Conservation (phyloP, 2,888 invertebrate species). For the Lissocephala sabroskyi region DNA sequence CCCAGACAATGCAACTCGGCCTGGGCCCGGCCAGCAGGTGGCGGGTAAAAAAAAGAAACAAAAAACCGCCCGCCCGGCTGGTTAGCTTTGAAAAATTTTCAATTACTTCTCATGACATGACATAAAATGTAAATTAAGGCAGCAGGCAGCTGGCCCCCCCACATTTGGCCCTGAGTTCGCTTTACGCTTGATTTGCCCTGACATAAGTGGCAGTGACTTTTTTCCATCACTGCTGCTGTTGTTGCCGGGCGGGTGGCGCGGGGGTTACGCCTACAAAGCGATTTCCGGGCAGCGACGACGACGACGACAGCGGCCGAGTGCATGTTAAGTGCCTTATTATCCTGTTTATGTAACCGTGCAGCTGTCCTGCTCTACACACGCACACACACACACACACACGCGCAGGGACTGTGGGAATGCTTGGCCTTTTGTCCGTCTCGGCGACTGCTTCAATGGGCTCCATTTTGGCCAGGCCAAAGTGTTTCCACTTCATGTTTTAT, state of each 20-base stretch:
- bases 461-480: conserved; percentile 16
- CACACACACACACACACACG: neutral
- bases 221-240: conserved; percentile 11
- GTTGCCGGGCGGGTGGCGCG: conserved; percentile 9
- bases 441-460: neutral
- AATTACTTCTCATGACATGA: conserved; percentile 60
- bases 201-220: conserved; percentile 49
- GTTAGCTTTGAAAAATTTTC: conserved; percentile 46
- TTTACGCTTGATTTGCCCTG: conserved; percentile 55
- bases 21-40: neutral
- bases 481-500: conserved; percentile 54
- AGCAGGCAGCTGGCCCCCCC: no score
- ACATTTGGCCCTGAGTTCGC: no score
- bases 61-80: no score
- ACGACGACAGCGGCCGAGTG: conserved; percentile 33
- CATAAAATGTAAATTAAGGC: conserved; percentile 62
- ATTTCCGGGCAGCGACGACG: conserved; percentile 19
- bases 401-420: neutral
- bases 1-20: neutral
- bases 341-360: conserved; percentile 58
- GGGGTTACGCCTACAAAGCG: conserved; percentile 7
- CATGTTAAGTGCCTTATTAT: conserved; percentile 67
- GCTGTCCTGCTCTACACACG: conserved; percentile 38
- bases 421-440: conserved; percentile 17
- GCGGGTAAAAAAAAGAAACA: no score